phyloP scores from a whole-genome alignment of 2,797 vertebrate genomes.

The Enteromius unitaeniatus region DNA sequence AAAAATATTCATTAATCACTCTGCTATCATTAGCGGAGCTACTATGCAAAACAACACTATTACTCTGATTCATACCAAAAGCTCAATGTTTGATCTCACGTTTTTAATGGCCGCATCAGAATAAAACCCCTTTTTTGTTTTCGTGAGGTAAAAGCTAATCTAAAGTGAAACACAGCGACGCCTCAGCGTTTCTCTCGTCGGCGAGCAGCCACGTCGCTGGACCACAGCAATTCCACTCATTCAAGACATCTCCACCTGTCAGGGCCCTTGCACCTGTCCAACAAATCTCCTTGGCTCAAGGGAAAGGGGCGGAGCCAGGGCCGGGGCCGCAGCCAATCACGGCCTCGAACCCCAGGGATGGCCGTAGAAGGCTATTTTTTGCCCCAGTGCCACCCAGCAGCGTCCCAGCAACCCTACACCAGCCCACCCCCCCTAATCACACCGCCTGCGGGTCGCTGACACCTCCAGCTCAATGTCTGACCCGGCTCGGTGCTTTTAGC shows the following conservation, averaged over 20 bases:
- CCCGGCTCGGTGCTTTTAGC: conserved; percentile 45
- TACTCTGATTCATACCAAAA: neutral
- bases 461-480: conserved; percentile 35
- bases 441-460: conserved; percentile 32
- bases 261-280: conserved; percentile 67
- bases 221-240: conserved; percentile 68
- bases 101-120: neutral
- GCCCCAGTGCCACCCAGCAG: conserved; percentile 32
- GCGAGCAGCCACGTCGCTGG: conserved; percentile 61
- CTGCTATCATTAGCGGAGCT: neutral
- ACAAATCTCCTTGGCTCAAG: conserved; percentile 44
- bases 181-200: conserved; percentile 64
- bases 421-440: conserved; percentile 47
- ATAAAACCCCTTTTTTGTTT: neutral
- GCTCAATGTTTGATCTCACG: neutral
- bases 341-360: conserved; percentile 56
- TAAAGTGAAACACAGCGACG: conserved; percentile 34
- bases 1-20: neutral
- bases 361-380: conserved; percentile 70
- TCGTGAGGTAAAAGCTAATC: neutral
- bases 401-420: conserved; percentile 50
- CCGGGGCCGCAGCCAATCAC: conserved; percentile 61
- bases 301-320: conserved; percentile 44
- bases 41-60: neutral
- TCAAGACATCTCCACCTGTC: conserved; percentile 69